Conservation (phyloP, 1,140 invertebrate genomes). For the Megalonaias nervosa region DNA sequence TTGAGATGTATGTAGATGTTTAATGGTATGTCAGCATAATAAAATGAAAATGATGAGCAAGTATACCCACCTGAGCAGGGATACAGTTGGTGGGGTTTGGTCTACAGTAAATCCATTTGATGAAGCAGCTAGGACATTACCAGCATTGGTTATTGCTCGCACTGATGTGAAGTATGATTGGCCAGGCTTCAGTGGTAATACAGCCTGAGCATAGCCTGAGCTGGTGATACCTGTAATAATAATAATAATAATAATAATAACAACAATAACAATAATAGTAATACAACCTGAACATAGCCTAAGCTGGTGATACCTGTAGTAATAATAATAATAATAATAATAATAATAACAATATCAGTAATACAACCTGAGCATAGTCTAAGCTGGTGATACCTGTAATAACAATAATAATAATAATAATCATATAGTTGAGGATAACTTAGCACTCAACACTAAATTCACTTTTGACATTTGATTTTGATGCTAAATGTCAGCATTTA, state of each 20-base stretch:
- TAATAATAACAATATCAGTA: constrained; percentile 33
- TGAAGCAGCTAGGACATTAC: constrained; percentile 44
- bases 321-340: background rate
- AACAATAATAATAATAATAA: background rate
- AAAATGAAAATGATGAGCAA: too few species aligned
- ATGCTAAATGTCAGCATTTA: background rate
- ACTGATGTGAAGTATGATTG: constrained; percentile 51
- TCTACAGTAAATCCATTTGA: constrained; percentile 56
- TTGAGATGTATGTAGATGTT: too few species aligned
- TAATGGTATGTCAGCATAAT: too few species aligned
- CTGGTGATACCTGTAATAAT: constrained; percentile 39
- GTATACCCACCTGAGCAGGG: constrained; percentile 39
- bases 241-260: background rate
- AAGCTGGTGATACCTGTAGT: constrained; percentile 41
- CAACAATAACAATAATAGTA: constrained; percentile 20
- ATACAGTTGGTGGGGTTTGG: constrained; percentile 35
- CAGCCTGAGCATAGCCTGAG: constrained; percentile 43
- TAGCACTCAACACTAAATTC: too few species aligned
- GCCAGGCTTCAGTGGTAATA: constrained; percentile 33
- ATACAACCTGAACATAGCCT: constrained; percentile 40
- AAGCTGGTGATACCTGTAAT: constrained; percentile 42
- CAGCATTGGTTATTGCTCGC: constrained; percentile 45
- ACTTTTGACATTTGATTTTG: too few species aligned
- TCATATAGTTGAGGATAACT: background rate
- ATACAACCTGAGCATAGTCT: constrained; percentile 40